These are phyloP conservation scores for Semaprochilodus insignis DNA, from an alignment of 2,797 vertebrate species.

Conservation along the genomic window DNA sequence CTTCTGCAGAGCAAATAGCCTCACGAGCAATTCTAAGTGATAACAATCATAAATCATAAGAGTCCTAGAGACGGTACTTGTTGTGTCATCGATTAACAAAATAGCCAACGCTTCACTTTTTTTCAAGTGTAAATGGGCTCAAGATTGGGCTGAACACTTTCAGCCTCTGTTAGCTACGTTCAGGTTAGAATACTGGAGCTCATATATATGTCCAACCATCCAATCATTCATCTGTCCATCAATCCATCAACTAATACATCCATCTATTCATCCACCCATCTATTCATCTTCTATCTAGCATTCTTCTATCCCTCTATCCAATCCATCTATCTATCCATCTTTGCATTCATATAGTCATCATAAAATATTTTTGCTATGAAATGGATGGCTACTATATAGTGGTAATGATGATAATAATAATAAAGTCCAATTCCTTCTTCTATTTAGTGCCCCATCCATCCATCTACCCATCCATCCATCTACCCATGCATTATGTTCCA, in stretches of 20 bases:
- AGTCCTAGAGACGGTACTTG: conserved; percentile 17
- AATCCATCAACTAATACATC: background rate
- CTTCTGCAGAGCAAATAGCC: conserved; percentile 36
- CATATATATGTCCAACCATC: background rate
- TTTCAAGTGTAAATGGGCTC: conserved; percentile 26
- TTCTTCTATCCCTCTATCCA: background rate
- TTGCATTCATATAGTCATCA: too few relatives aligned
- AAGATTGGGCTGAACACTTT: background rate
- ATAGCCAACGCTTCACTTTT: background rate
- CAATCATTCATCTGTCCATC: background rate
- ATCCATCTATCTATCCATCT: background rate
- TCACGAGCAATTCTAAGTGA: conserved; percentile 28
- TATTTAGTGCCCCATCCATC: background rate
- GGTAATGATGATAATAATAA: too few relatives aligned
- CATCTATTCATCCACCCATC: background rate
- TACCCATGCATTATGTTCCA: too few relatives aligned
- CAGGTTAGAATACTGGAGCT: background rate
- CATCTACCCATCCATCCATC: background rate
- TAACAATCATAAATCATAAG: conserved; percentile 47
- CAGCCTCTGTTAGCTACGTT: background rate
- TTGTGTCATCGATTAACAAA: conserved; percentile 21
- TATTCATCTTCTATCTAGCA: background rate
- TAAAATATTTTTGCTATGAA: too few relatives aligned
- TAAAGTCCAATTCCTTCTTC: too few relatives aligned
- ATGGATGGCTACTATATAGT: too few relatives aligned